phyloP scores from a whole-genome alignment of 2,113 vertebrate genomes.

The Ammospiza nelsoni region DNA sequence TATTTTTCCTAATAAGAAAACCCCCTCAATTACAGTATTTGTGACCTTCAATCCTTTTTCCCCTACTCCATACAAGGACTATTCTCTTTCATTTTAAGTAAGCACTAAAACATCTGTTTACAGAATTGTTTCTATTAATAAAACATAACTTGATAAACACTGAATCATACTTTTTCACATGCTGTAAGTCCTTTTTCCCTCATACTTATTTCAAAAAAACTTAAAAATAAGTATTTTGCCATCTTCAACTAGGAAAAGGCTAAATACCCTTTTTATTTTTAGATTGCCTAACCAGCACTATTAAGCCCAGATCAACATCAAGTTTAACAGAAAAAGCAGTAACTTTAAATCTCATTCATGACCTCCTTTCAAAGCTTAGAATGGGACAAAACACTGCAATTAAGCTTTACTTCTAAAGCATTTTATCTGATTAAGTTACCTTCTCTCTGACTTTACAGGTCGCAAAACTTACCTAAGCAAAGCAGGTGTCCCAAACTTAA shows the following conservation, averaged over 20 bases:
- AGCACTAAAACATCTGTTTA: slow-evolving; percentile 58
- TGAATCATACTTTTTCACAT: slow-evolving; percentile 51
- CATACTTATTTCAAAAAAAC: background rate
- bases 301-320: background rate
- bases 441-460: background rate
- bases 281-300: background rate
- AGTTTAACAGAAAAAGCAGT: background rate
- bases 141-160: slow-evolving; percentile 44
- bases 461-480: background rate
- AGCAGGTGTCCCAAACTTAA: background rate
- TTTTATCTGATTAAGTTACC: background rate
- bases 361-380: background rate
- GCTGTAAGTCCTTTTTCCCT: background rate
- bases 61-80: background rate
- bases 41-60: background rate
- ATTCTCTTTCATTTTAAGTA: slow-evolving; percentile 37
- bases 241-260: background rate
- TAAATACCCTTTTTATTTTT: background rate
- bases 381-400: background rate
- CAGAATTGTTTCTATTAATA: slow-evolving; percentile 56
- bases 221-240: background rate
- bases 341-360: background rate
- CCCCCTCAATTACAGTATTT: background rate
- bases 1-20: background rate
- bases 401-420: background rate